These are phyloP conservation scores for Phylloscopus whistleri DNA, from an alignment of 2,113 vertebrate species.

Conservation along the genomic window DNA sequence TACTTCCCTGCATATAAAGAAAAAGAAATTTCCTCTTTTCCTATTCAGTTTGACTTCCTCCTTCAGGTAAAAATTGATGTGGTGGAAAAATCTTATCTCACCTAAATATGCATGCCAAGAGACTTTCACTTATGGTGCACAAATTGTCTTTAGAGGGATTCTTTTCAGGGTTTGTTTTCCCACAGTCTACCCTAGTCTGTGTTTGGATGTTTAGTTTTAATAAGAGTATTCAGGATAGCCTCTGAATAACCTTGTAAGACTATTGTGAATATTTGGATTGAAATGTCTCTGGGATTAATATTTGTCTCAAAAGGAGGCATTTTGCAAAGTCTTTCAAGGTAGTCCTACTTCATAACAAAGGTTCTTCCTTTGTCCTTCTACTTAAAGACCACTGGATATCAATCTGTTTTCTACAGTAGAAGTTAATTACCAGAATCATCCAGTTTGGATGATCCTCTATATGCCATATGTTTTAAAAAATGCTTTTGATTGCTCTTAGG, in stretches of 20 bases:
- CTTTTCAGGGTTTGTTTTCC: not conserved
- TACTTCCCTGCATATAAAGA: not conserved
- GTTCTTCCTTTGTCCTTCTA: not conserved
- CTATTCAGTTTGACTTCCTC: not conserved
- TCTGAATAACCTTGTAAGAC: not conserved
- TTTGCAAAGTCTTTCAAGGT: not conserved
- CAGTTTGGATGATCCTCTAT: not conserved
- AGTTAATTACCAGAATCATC: not conserved
- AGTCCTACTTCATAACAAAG: not conserved
- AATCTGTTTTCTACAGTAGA: not conserved
- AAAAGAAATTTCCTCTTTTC: not conserved
- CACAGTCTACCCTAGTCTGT: fast-evolving
- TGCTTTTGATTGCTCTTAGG: not conserved
- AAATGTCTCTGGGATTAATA: not conserved
- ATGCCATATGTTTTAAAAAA: not conserved
- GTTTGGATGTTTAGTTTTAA: not conserved
- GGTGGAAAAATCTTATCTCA: not conserved
- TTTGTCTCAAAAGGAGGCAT: not conserved
- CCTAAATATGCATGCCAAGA: not conserved
- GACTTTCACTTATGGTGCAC: not conserved
- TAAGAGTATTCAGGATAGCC: not conserved
- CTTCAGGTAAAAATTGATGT: not conserved
- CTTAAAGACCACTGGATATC: not conserved
- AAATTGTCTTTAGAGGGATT: not conserved
- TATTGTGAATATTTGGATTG: not conserved